phyloP scores from a whole-genome alignment of 2,888 invertebrate genomes.

The Dolomedes plantarius region DNA sequence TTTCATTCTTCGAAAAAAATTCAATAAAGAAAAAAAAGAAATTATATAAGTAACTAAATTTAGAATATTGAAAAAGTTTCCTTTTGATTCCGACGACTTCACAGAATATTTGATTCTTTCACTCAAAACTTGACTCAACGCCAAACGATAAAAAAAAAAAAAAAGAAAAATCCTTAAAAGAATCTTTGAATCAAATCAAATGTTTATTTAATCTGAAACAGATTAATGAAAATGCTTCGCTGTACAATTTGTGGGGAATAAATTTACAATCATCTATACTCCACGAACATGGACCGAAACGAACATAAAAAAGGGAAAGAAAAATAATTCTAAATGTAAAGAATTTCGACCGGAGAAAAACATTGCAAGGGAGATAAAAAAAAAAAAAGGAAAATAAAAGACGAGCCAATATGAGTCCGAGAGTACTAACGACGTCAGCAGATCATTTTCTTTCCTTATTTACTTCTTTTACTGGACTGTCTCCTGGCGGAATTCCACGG shows the following conservation, averaged over 20 bases:
- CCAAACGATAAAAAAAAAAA: neutral
- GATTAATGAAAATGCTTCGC: neutral
- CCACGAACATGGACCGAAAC: neutral
- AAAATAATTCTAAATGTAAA: conserved; percentile 6
- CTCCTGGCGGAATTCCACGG: conserved; percentile 14
- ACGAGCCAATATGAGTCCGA: conserved; percentile 21
- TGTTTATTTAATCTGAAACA: neutral
- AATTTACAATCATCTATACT: conserved; percentile 1
- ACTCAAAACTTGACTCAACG: neutral
- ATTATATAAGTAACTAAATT: too few species aligned
- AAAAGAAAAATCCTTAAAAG: neutral
- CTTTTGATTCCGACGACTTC: too few species aligned
- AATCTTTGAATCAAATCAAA: conserved; percentile 1
- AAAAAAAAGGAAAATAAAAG: neutral
- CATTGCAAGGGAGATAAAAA: conserved; percentile 5
- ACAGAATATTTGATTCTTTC: neutral
- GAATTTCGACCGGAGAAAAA: conserved; percentile 2
- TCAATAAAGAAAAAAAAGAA: too few species aligned
- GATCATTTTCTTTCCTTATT: conserved; percentile 30
- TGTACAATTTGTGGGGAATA: conserved; percentile 1
- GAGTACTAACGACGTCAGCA: conserved; percentile 35
- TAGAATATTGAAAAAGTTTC: too few species aligned
- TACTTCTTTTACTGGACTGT: conserved; percentile 18
- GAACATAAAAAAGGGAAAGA: neutral
- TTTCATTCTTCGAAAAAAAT: too few species aligned